Conservation (phyloP, 2,888 invertebrate species). For the Sphaeridia pumilis region DNA sequence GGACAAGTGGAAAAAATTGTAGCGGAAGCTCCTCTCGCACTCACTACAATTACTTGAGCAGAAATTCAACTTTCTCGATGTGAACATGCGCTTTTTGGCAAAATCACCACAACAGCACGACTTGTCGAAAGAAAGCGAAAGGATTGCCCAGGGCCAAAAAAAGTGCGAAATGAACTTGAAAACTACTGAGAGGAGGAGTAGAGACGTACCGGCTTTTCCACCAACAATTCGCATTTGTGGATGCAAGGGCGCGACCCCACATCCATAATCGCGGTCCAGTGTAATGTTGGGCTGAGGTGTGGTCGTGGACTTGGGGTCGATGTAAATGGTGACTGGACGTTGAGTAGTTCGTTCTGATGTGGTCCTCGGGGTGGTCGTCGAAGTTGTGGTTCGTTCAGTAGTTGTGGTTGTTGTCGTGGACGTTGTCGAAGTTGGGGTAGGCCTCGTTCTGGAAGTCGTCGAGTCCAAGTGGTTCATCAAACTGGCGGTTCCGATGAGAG, state of each 20-base stretch:
- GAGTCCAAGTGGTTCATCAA: neutral
- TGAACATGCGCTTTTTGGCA: neutral
- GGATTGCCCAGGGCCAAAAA: neutral
- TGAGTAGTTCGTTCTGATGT: conserved; percentile 40
- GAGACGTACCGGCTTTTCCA: conserved; percentile 17
- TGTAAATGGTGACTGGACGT: conserved; percentile 18
- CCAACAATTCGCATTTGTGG: conserved; percentile 23
- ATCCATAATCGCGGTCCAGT: conserved; percentile 15
- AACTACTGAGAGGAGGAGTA: too few relatives aligned
- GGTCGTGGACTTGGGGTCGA: conserved; percentile 21
- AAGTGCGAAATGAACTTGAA: neutral
- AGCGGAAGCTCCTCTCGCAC: too few relatives aligned
- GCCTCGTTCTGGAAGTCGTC: neutral
- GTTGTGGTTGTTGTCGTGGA: conserved; percentile 13
- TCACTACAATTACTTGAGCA: too few relatives aligned
- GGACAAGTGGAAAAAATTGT: neutral
- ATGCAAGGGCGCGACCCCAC: conserved; percentile 15
- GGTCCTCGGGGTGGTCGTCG: conserved; percentile 24
- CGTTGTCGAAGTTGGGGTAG: conserved; percentile 6
- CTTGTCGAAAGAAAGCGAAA: neutral
- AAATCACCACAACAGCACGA: neutral
- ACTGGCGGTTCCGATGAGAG: neutral
- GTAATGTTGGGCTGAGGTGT: conserved; percentile 17
- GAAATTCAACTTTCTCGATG: too few relatives aligned
- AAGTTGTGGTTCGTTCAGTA: conserved; percentile 7